These are phyloP conservation scores for Argyrosomus regius DNA, from an alignment of 2,797 vertebrate species.

Conservation along the genomic window DNA sequence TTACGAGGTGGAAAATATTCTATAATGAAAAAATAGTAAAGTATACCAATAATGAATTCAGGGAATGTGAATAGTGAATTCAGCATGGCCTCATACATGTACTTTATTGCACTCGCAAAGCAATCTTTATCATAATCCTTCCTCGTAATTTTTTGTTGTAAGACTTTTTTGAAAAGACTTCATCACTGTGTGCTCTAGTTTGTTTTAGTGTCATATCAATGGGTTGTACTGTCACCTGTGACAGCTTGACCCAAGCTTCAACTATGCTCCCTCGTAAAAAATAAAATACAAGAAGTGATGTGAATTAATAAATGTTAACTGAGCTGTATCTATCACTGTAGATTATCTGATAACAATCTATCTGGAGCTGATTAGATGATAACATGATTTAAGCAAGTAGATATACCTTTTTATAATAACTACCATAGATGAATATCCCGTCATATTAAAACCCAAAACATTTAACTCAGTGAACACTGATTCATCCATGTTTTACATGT, in stretches of 20 bases:
- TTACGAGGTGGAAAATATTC: conserved; percentile 47
- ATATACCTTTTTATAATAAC: conserved; percentile 11
- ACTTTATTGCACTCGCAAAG: background rate
- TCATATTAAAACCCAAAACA: conserved; percentile 37
- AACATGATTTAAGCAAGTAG: background rate
- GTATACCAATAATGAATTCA: conserved; percentile 13
- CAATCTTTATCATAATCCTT: no score
- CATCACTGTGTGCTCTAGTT: background rate
- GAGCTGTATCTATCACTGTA: background rate
- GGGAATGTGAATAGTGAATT: conserved; percentile 22
- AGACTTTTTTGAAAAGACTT: no score
- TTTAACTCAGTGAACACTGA: conserved; percentile 15
- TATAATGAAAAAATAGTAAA: background rate
- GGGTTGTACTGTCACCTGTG: background rate
- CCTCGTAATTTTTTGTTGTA: no score
- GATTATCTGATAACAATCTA: conserved; percentile 33
- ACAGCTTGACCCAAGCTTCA: conserved; percentile 2
- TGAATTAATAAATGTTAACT: conserved; percentile 14
- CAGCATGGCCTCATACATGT: background rate
- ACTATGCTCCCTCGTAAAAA: background rate
- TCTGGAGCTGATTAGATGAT: conserved; percentile 29
- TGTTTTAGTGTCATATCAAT: background rate
- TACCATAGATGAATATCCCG: background rate
- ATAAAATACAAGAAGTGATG: background rate
- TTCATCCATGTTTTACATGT: conserved; percentile 5